phyloP scores from a whole-genome alignment of 1,140 invertebrate species.

The Helicorthomorpha holstii region DNA sequence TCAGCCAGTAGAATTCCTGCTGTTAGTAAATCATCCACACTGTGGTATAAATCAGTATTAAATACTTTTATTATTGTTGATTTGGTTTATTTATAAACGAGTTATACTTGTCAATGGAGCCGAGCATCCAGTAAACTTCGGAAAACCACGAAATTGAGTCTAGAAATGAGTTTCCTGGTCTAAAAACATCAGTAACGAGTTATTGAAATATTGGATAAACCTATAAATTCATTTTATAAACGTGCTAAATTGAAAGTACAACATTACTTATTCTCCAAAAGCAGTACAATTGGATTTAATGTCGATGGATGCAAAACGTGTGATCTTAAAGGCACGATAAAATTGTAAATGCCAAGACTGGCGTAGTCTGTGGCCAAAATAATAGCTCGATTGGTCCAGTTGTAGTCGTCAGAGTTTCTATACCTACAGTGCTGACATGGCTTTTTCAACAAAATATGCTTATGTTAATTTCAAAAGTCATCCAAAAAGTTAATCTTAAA shows the following conservation, averaged over 20 bases:
- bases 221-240: too few species aligned
- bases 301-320: slow-evolving; percentile 88
- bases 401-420: slow-evolving; percentile 84
- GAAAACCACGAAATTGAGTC: slow-evolving; percentile 60
- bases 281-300: slow-evolving; percentile 85
- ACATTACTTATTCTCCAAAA: slow-evolving; percentile 52
- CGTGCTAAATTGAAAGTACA: not conserved
- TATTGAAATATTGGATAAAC: not conserved
- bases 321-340: slow-evolving; percentile 88
- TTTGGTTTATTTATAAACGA: slow-evolving; percentile 1
- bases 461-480: not conserved
- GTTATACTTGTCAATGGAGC: slow-evolving; percentile 76
- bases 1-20: slow-evolving; percentile 90
- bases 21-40: slow-evolving; percentile 78
- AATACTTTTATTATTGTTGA: slow-evolving; percentile 5
- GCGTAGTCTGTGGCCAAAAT: slow-evolving; percentile 92
- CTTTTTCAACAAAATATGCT: slow-evolving; percentile 24
- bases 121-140: slow-evolving; percentile 84
- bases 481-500: not conserved
- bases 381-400: slow-evolving; percentile 93
- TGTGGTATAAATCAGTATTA: slow-evolving; percentile 24
- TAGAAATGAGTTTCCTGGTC: slow-evolving; percentile 71
- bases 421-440: slow-evolving; percentile 86
- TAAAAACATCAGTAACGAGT: slow-evolving; percentile 15
- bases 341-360: slow-evolving; percentile 94